Percentiles rank a stretch among this genome's conserved stretches.
phyloP scores from a whole-genome alignment of 1,140 invertebrate species.

The Drosophila simulans region DNA sequence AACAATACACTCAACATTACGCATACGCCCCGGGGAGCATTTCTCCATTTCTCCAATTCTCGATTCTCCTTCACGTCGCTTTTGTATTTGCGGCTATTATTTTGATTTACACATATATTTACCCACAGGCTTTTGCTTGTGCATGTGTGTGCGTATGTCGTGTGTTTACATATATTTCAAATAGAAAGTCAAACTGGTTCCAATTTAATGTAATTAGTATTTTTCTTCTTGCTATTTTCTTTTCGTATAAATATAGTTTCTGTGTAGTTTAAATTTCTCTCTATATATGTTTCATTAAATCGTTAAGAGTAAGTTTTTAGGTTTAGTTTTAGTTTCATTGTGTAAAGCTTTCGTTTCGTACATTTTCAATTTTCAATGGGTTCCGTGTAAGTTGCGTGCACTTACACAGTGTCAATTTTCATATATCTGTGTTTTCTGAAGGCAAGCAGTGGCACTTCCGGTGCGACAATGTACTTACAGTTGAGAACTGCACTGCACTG shows the following conservation, averaged over 20 bases:
- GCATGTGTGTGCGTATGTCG: background rate
- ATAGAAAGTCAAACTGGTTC: constrained; percentile 5
- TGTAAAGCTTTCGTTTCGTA: constrained; percentile 52
- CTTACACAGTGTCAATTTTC: constrained; percentile 4
- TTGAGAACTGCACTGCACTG: background rate
- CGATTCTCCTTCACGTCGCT: background rate
- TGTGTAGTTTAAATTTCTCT: constrained; percentile 20
- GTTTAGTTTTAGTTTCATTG: constrained; percentile 45
- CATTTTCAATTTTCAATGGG: constrained; percentile 27
- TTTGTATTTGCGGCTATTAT: constrained; percentile 22
- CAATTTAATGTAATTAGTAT: constrained; percentile 19
- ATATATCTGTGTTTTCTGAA: background rate
- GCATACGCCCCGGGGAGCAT: constrained; percentile 28
- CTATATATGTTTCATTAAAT: constrained; percentile 20
- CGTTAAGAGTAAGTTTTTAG: constrained; percentile 18
- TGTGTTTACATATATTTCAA: constrained; percentile 1
- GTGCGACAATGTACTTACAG: background rate
- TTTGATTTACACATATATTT: constrained; percentile 46
- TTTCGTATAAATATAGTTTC: constrained; percentile 41
- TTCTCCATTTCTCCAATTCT: constrained; percentile 2
- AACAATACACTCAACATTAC: constrained; percentile 26
- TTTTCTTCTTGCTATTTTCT: constrained; percentile 12
- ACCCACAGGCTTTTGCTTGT: constrained; percentile 1
- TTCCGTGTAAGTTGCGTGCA: background rate
- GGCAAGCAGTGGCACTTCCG: constrained; percentile 8